Percentiles rank a stretch among this genome's conserved stretches.
These are phyloP conservation scores for Pangasianodon gigas DNA, from an alignment of 2,113 vertebrate species.

Conservation along the genomic window DNA sequence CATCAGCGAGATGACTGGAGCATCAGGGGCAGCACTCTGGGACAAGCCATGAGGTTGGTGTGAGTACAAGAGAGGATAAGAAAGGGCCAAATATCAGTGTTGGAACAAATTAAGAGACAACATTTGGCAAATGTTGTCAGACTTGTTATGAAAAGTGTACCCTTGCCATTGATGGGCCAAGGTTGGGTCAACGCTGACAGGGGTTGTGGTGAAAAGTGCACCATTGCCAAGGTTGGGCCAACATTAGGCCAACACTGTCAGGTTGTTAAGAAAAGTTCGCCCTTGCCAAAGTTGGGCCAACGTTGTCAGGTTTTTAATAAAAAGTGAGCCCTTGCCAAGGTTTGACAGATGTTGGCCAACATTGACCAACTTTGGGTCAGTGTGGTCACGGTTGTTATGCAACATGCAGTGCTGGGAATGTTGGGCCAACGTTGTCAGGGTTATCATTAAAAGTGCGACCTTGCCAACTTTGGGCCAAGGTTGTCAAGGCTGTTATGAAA, in stretches of 20 bases:
- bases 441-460: neutral
- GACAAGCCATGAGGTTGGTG: neutral
- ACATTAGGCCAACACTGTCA: neutral
- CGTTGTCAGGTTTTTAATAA: neutral
- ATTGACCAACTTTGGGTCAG: neutral
- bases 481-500: neutral
- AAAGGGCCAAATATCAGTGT: neutral
- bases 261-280: neutral
- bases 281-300: neutral
- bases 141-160: neutral
- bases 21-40: conserved; percentile 66
- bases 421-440: neutral
- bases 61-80: neutral
- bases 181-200: neutral
- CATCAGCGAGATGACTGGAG: conserved; percentile 85
- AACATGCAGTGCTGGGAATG: neutral
- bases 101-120: neutral
- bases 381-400: neutral
- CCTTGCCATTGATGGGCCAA: neutral
- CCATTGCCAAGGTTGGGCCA: neutral
- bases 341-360: neutral
- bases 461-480: neutral
- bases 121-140: neutral
- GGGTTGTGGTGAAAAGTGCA: neutral
- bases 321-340: neutral